phyloP scores from a whole-genome alignment of 2,113 vertebrate genomes.

The Triplophysa rosa region DNA sequence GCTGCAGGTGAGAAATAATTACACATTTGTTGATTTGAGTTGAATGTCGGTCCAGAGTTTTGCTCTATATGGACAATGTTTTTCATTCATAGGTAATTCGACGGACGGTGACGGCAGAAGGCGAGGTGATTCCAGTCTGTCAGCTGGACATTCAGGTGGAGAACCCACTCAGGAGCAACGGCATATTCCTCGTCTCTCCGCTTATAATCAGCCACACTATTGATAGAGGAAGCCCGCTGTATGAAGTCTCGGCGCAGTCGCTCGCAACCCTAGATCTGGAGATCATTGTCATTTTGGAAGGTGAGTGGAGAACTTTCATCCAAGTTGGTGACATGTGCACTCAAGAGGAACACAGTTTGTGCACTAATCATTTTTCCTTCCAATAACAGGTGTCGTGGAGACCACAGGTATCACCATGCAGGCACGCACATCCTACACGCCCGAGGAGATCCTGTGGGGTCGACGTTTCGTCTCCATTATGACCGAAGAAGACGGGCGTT shows the following conservation, averaged over 20 bases:
- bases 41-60: neutral
- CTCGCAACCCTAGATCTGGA: conserved; percentile 76
- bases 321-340: too few relatives aligned
- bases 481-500: conserved; percentile 77
- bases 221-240: conserved; percentile 77
- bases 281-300: conserved; percentile 81
- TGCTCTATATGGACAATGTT: neutral
- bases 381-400: conserved; percentile 76
- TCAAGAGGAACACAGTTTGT: too few relatives aligned
- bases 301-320: conserved; percentile 48
- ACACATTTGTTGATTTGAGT: neutral
- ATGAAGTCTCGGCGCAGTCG: conserved; percentile 73
- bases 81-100: conserved; percentile 71
- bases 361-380: neutral
- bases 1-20: conserved; percentile 71
- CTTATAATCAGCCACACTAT: conserved; percentile 83
- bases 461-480: conserved; percentile 82
- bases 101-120: conserved; percentile 76
- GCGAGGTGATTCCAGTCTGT: conserved; percentile 79
- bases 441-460: conserved; percentile 83
- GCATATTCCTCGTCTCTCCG: conserved; percentile 82
- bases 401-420: conserved; percentile 84
- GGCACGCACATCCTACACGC: conserved; percentile 80
- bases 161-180: conserved; percentile 80
- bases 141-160: conserved; percentile 85